Evolutionary conservation across 2,113 vertebrate genomes (phyloP), one percentile per base, ranked within the genome.

Genomic region (Cynopterus brachyotis): DNA sequence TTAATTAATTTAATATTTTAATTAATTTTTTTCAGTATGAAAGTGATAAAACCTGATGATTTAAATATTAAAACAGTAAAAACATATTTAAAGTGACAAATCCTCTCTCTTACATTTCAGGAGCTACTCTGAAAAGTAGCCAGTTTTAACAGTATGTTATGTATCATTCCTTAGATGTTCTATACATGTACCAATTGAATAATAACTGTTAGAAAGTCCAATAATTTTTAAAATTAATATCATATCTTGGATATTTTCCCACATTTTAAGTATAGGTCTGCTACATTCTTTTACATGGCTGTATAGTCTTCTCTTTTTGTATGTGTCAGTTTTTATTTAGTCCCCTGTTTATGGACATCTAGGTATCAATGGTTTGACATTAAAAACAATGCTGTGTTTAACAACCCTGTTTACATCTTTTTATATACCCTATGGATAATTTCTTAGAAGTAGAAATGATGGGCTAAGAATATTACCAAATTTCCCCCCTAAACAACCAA

Each of bases 371-470:
- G 19, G 3, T 87, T 92, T 82, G 3, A 82, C 83, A 70, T 40
- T 81, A 45, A 94, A 81, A 96, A 75, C 10, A 42, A 12, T 85
- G 15, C 26, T 76, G 5, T n/a, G 42, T 11, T 22, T 89, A 60
- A 62, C 16, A 82, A 91, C 22, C 47, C 42, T 89, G 9, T 57
- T 40, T 9, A 73, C 19, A 42, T 92, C 24, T 47, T 85, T 89
- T 82, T 80, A 22, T 22, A 78, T 0, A 57, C 3, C 6, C 59
- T 1, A 93, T 69, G 50, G 12, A 50, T 90, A 62, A 70, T 91
- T 91, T 69, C 40, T 89, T 97, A 93, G 45, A 91, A 88, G 45
- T 69, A 32, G 62, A 76, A 72, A 78, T 86, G 35, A 82, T 93
- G 9, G 60, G 30, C 7, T 3, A 80, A 92, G 19, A 15, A 80